Base-by-base conservation (phyloP, 2,888 invertebrate genomes). In the Ectobius pallidus region DNA sequence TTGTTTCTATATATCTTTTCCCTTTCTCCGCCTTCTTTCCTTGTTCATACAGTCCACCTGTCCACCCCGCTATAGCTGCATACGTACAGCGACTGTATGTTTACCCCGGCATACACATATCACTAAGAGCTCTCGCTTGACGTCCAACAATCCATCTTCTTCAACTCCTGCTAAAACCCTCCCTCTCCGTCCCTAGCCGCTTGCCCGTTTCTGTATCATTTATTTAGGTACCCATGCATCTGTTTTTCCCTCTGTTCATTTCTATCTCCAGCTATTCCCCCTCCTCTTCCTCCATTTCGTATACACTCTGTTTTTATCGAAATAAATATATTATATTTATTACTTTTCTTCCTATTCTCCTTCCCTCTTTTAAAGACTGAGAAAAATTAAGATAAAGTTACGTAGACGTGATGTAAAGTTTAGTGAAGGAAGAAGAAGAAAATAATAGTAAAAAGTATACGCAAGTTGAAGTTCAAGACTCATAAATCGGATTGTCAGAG, bases 1-100 rank as follows among this genome's bases (percentile, higher is more conserved):
- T 52, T 68, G 65, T 55, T 72, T 72, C 68, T 72, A 46, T 72
- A 49, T 44, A 69, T 58, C 61, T 44, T 52, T 27, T n/a, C n/a
- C n/a, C 22, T 61, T 42, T 70, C 58, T 69, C 73, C 73, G 18
- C 46, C 32, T 27, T 62, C 27, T 42, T 62, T 39, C 62, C 70
- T 44, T 22, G 46, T 27, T 34, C 18, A 27, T 22, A 27, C 44
- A 14, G 30, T 62, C 20, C 46, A 46, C 62, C 70, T 61, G 65
- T 46, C 65, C 65, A 65, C 44, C 65, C 42, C 65, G 44, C 44
- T 25, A 18, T 42, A 30, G 42, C 63, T 39, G 63, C 39, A 42
- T 63, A 25, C 42, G 25, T 14, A 30, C 46, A 25, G 42, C 14
- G 25, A 22, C 11, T 42, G 63, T 63, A 42, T 42, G 63, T 63